Percentiles rank a stretch among this genome's conserved stretches.
Evolutionary conservation across 2,797 vertebrate species (phyloP).

Genomic region (Myotis vivesi): DNA sequence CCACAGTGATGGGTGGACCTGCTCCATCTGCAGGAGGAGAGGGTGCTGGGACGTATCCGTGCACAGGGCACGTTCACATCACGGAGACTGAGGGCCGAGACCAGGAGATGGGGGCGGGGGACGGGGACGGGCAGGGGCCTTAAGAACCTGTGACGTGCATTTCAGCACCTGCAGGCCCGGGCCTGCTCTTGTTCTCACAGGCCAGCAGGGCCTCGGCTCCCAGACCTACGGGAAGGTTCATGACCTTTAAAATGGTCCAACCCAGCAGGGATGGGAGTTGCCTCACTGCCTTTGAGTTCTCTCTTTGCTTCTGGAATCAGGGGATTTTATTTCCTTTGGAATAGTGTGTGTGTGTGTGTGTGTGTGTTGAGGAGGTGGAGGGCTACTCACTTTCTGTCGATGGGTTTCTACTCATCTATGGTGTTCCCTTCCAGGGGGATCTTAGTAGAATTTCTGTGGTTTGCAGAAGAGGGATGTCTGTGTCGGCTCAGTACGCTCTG

Average conservation of each 20-base stretch:
- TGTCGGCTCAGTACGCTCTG: not conserved
- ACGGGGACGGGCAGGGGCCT: not conserved
- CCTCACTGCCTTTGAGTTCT: not conserved
- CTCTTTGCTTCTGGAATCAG: not conserved
- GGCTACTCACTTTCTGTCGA: not conserved
- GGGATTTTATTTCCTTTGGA: not conserved
- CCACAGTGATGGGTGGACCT: not conserved
- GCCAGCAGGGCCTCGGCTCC: not conserved
- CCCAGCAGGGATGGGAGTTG: not conserved
- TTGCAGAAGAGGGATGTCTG: not conserved
- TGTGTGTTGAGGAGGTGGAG: not conserved
- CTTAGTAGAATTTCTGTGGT: not conserved
- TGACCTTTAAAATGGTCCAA: not conserved
- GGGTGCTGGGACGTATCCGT: not conserved
- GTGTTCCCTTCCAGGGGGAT: not conserved
- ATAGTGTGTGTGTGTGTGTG: not conserved
- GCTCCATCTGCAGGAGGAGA: not conserved
- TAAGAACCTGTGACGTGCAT: not conserved
- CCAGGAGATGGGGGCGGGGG: not conserved
- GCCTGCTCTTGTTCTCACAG: not conserved
- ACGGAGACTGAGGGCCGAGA: not conserved
- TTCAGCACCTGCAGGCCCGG: not conserved
- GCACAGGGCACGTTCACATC: not conserved
- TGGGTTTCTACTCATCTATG: not conserved
- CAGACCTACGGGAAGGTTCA: not conserved